Percentiles rank a stretch among this genome's conserved stretches.
phyloP scores from a whole-genome alignment of 2,797 vertebrate genomes.

The Oceanodroma leucorhoa region DNA sequence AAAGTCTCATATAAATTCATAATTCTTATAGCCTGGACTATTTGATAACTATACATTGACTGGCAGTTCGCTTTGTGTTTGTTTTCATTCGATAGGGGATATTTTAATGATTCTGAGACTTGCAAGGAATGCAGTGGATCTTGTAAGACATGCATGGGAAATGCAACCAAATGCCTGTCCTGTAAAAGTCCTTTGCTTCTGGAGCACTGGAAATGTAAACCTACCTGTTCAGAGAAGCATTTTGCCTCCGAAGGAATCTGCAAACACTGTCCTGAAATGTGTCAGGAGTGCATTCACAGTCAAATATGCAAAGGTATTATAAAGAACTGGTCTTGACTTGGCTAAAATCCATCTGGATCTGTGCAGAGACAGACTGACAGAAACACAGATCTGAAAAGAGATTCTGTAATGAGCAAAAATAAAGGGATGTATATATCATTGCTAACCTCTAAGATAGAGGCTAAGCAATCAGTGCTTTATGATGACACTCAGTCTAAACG shows the following conservation, averaged over 20 bases:
- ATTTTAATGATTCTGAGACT: slow-evolving; percentile 64
- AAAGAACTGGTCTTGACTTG: background rate
- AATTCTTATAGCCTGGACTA: background rate
- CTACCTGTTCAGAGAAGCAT: slow-evolving; percentile 77
- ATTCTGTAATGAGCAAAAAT: background rate
- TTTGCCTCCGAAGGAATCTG: slow-evolving; percentile 79
- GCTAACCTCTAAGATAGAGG: background rate
- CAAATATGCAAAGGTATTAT: slow-evolving; percentile 83
- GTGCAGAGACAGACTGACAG: background rate
- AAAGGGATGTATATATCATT: background rate
- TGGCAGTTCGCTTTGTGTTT: background rate
- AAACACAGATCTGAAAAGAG: background rate
- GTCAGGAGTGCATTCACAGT: slow-evolving; percentile 79
- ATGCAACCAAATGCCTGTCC: slow-evolving; percentile 79
- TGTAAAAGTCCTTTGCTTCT: slow-evolving; percentile 78
- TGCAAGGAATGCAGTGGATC: slow-evolving; percentile 76
- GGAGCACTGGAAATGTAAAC: slow-evolving; percentile 74
- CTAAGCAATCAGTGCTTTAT: background rate
- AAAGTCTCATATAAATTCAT: background rate
- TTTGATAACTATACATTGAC: background rate
- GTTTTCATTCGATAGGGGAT: slow-evolving; percentile 76
- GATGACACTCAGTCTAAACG: background rate
- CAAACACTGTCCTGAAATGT: slow-evolving; percentile 80
- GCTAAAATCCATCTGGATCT: background rate
- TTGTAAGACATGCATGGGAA: slow-evolving; percentile 81